Evolutionary conservation across 1,140 invertebrate genomes (phyloP), one percentile per base, ranked within the genome.

Genomic region (Cheumatopsyche charites): DNA sequence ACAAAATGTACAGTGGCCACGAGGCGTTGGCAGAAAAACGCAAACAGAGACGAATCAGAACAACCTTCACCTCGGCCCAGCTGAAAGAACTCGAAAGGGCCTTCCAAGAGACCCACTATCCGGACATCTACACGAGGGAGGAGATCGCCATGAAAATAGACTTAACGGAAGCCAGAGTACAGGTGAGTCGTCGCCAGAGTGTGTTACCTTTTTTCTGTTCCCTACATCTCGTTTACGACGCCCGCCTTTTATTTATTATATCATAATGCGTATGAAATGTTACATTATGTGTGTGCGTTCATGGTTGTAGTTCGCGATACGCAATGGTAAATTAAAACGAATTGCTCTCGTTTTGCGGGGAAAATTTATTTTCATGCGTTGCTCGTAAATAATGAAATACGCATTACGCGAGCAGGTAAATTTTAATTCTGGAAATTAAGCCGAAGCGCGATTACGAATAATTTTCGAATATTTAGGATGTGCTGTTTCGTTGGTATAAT

Each of bases 91-190:
- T 98, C 73, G 97, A 99, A 85, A 87, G 94, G 79, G 95, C 96
- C 72, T 99, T 98, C 83, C 91, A 95, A 82, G 96, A 98, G 81
- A 98, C 97, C 5, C 97, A 99, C 82, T 99, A 99, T 85, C 97
- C 97, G 12, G 97, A 99, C 83, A 98, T 99, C 78, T 98, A 98
- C 83, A 98, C 96, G n/a, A 86, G 97, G 74, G 97, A 99, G 82
- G 97, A 99, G 83, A 97, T 99, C 74, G 97, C 97, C 26, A 94
- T 97, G 90, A 96, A 97, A 84, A 97, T 98, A 76, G 96, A 98
- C 83, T 88, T 99, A 67, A 98, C 97, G 5, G 97, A 99, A 85
- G 97, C 97, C 17, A 87, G 97, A 83, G 97, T 99, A 25, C 97
- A 99, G 91, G 97, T 98, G 83, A 85, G 87, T 78, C 29, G 29